Percentiles rank a stretch among this genome's conserved stretches.
These are phyloP conservation scores for Cephus pulcher DNA, from an alignment of 2,888 invertebrate species.

Conservation along the genomic window DNA sequence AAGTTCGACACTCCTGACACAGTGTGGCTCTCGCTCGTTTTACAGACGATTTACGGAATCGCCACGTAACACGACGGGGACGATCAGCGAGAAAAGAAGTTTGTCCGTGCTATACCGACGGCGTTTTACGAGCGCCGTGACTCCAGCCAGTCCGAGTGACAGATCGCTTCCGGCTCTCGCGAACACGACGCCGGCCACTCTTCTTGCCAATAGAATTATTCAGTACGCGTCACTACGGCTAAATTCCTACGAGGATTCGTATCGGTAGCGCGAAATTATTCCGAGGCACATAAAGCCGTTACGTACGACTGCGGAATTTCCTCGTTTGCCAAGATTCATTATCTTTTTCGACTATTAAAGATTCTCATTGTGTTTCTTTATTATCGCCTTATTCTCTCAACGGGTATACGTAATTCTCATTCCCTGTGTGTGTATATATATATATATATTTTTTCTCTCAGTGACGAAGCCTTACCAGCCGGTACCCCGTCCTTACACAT, in stretches of 20 bases:
- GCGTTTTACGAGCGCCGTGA: not conserved
- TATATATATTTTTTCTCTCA: not conserved
- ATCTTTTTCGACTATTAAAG: not conserved
- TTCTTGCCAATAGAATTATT: conserved; percentile 37
- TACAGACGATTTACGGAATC: not conserved
- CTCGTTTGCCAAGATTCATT: not conserved
- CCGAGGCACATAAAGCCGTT: not conserved
- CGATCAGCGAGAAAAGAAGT: not conserved
- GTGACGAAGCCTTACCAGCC: not conserved
- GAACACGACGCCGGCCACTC: conserved; percentile 11
- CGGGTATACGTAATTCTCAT: not conserved
- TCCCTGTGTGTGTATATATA: not conserved
- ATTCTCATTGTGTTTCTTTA: not conserved
- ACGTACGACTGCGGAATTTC: not conserved
- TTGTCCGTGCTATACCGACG: not conserved
- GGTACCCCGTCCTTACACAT: not conserved
- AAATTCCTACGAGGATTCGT: not conserved
- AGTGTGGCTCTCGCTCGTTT: not conserved
- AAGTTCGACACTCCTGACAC: not conserved
- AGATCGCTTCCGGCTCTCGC: conserved; percentile 51
- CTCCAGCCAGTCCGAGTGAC: conserved; percentile 31
- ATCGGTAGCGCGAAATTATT: not conserved
- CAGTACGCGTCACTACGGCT: conserved; percentile 22
- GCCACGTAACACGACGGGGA: not conserved
- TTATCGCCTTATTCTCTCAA: not conserved